phyloP scores from a whole-genome alignment of 1,140 invertebrate species.

The Heliconius eleuchia region DNA sequence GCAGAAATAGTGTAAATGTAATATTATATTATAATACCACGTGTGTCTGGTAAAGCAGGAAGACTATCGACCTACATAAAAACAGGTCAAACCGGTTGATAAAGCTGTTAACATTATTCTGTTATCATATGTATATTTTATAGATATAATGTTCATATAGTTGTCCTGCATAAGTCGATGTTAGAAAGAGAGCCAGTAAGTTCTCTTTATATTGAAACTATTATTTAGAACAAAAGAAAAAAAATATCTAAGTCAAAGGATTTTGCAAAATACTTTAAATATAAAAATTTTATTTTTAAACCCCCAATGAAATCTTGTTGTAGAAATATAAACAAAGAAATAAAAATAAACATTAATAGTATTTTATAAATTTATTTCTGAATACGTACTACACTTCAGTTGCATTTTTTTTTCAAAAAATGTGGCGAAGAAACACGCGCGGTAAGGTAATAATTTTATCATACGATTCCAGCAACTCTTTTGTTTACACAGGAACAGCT shows the following conservation, averaged over 20 bases:
- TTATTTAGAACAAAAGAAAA: too few relatives aligned
- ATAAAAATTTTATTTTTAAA: too few relatives aligned
- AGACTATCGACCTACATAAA: constrained; percentile 13
- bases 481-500: constrained; percentile 36
- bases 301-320: too few relatives aligned
- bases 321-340: too few relatives aligned
- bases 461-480: constrained; percentile 8
- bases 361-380: neutral
- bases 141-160: neutral
- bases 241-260: too few relatives aligned
- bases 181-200: neutral
- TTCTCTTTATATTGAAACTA: too few relatives aligned
- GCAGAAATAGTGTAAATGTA: neutral
- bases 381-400: neutral
- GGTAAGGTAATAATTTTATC: constrained; percentile 14
- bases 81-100: constrained; percentile 11
- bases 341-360: neutral
- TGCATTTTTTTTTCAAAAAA: neutral
- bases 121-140: constrained; percentile 9
- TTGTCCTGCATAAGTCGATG: neutral
- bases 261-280: too few relatives aligned
- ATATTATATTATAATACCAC: neutral
- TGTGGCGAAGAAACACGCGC: neutral
- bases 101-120: constrained; percentile 3
- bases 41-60: neutral